Base-by-base conservation (phyloP, 2,888 invertebrate species). In the Tinea pellionella region DNA sequence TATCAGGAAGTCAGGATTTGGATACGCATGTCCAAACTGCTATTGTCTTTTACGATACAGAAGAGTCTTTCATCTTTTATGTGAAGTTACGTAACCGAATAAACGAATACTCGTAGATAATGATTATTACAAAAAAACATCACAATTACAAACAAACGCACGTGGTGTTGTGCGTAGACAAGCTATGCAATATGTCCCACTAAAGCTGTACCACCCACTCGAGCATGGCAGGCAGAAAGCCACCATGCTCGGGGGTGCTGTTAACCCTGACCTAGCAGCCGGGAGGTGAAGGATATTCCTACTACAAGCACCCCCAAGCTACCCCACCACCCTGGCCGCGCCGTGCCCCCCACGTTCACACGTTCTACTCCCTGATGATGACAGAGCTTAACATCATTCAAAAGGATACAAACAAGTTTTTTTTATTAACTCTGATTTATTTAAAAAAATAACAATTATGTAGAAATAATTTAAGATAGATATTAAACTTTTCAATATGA, bases 251-350 rank as follows among this genome's bases (percentile, higher is more conserved):
- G 81, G 83, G 86, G 84, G 84, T 71, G 77, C 80, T 68, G 78
- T 83, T 87, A 84, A 85, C 87, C 86, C 86, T 86, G 87, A 86
- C 87, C 87, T 81, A 83, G 82, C 80, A 16, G 60, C 74, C 70
- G 77, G 77, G 76, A 71, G 86, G 82, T 81, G 85, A 83, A 85
- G 83, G 84, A 84, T 85, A 79, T 80, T 83, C 77, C 84, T 84
- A 82, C 82, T 80, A 79, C 80, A 76, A 71, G 74, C 75, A 47
- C 41, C 51, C 59, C 61, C n/a, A 15, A 16, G n/a, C 15, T 51
- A 55, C 69, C 75, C 74, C 74, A 68, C 73, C 75, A 68, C 69
- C 72, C 73, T 69, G 30, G 66, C 68, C 67, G 69, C 75, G 68
- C 69, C 72, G 73, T 69, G 30, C 67, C 68, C 67, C 69, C 47